These are phyloP conservation scores for Brienomyrus brachyistius DNA, from an alignment of 2,113 vertebrate species.

Conservation along the genomic window DNA sequence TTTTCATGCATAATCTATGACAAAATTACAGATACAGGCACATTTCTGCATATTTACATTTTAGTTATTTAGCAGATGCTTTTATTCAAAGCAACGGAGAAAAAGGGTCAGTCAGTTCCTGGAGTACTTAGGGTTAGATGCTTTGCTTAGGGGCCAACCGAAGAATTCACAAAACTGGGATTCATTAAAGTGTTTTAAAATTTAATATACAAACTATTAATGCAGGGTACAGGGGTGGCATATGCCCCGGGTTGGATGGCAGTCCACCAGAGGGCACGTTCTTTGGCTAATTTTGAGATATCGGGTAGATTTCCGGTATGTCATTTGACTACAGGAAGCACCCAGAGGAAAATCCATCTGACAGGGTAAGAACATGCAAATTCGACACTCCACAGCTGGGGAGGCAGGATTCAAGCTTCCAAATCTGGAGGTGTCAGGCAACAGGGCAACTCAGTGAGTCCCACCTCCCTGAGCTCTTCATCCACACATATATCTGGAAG, in stretches of 20 bases:
- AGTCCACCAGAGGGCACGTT: no score
- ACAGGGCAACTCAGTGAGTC: no score
- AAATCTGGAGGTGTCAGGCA: not conserved
- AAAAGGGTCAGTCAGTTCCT: not conserved
- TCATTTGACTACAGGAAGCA: not conserved
- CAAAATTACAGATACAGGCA: no score
- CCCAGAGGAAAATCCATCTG: not conserved
- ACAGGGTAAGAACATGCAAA: not conserved
- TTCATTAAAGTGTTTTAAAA: not conserved
- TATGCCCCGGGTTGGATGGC: no score
- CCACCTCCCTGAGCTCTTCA: not conserved
- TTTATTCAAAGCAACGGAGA: not conserved
- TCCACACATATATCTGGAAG: no score
- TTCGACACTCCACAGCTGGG: not conserved
- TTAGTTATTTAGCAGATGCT: not conserved
- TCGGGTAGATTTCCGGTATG: not conserved
- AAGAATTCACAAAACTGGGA: slow-evolving; percentile 3
- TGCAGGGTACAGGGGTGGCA: not conserved
- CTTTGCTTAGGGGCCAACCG: slow-evolving; percentile 29
- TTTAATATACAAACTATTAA: not conserved
- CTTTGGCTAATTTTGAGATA: not conserved
- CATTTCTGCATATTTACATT: no score
- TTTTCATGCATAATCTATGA: not conserved
- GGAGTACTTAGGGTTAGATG: not conserved
- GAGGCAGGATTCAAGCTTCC: not conserved